Evolutionary conservation across 2,888 invertebrate genomes (phyloP).

Genomic region (Odontothrips loti): DNA sequence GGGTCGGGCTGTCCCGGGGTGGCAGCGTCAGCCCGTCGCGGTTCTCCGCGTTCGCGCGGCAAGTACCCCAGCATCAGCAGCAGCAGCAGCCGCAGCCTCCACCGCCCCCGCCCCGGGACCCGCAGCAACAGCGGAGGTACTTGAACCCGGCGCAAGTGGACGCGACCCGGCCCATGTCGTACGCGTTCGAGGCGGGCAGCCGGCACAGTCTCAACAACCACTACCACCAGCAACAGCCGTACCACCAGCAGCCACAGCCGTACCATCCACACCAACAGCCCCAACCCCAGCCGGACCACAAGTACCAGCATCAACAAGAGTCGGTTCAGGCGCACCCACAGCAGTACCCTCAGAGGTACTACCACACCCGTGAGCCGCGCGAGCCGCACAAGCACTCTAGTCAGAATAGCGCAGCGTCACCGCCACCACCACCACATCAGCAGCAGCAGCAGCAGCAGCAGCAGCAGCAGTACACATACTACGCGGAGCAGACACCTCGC

Average conservation of each 20-base stretch:
- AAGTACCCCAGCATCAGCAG: conserved; percentile 34
- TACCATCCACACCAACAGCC: conserved; percentile 47
- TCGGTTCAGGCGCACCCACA: conserved; percentile 35
- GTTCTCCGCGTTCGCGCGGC: conserved; percentile 30
- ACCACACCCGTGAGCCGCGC: conserved; percentile 30
- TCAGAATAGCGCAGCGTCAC: conserved; percentile 6
- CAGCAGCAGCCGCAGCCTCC: conserved; percentile 54
- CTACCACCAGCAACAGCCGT: conserved; percentile 49
- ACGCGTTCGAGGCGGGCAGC: conserved; percentile 50
- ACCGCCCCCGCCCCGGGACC: conserved; percentile 75
- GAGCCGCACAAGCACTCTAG: conserved; percentile 27
- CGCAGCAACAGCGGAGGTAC: conserved; percentile 46
- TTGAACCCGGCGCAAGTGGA: neutral
- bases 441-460: conserved; percentile 15
- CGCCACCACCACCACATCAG: neutral
- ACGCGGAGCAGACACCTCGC: conserved; percentile 67
- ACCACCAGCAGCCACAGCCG: conserved; percentile 53
- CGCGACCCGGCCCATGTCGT: conserved; percentile 48
- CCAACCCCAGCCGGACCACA: conserved; percentile 53
- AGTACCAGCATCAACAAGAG: conserved; percentile 36
- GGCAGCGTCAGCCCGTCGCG: conserved; percentile 27
- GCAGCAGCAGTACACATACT: conserved; percentile 51
- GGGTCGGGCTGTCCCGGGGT: neutral
- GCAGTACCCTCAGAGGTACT: conserved; percentile 33
- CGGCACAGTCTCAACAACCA: conserved; percentile 36